A percentile compares a stretch with the other conserved stretches of the same genome.
Evolutionary conservation across 2,113 vertebrate genomes (phyloP).

Genomic region (Canis aureus): DNA sequence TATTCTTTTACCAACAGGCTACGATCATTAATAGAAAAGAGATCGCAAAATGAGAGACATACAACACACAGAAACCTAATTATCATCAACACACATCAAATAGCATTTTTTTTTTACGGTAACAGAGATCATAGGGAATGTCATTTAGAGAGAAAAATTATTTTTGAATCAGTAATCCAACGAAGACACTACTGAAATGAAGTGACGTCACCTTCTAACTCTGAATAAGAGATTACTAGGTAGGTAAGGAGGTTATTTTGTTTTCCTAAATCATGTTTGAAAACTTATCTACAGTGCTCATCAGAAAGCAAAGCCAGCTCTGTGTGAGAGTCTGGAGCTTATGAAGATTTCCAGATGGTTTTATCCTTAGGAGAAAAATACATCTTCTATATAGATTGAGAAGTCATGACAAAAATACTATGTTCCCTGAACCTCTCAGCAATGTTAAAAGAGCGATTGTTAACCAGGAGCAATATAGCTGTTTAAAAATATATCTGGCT

Average conservation of each 20-base stretch:
- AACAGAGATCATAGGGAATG: not conserved
- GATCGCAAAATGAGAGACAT: not conserved
- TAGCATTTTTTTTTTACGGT: not conserved
- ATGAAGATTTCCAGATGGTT: conserved; percentile 3
- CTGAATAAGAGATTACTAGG: conserved; percentile 28
- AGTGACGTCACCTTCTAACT: not conserved
- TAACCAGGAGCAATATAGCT: not conserved
- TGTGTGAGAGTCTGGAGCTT: not conserved
- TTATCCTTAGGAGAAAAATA: conserved; percentile 23
- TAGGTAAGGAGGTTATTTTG: conserved; percentile 23
- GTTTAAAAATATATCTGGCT: not conserved
- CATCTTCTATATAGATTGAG: not conserved
- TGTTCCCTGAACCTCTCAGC: not conserved
- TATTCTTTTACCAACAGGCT: not conserved
- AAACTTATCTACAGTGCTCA: conserved; percentile 27
- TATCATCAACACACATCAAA: not conserved
- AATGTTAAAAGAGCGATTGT: not conserved
- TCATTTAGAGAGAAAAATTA: not conserved
- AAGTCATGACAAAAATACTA: not conserved
- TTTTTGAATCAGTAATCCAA: conserved; percentile 43
- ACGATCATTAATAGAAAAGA: not conserved
- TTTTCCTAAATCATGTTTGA: conserved; percentile 22
- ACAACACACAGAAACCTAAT: not conserved
- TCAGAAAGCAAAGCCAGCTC: conserved; percentile 60
- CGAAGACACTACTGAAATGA: not conserved